phyloP scores from a whole-genome alignment of 2,113 vertebrate species.

The Daboia siamensis region DNA sequence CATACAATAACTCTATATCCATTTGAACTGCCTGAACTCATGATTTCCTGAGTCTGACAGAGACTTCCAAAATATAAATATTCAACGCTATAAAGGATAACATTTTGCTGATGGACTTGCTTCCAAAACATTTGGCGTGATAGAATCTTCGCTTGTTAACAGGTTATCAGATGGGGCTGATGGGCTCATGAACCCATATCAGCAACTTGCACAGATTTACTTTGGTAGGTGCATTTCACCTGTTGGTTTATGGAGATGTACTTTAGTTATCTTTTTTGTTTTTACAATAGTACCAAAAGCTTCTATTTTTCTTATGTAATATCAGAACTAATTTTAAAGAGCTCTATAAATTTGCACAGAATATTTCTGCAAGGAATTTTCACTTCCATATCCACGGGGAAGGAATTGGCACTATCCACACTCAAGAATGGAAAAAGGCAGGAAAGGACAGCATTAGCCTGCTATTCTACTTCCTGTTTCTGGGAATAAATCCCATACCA shows the following conservation, averaged over 20 bases:
- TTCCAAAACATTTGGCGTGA: not conserved
- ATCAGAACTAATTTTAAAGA: not conserved
- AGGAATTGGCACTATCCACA: not conserved
- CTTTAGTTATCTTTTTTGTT: not conserved
- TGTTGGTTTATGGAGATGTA: not conserved
- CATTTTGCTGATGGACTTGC: not conserved
- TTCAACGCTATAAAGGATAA: not conserved
- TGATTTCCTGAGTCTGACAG: not conserved
- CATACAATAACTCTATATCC: not conserved
- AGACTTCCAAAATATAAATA: not conserved
- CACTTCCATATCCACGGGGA: not conserved
- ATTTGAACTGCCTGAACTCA: not conserved
- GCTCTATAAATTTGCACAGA: not conserved
- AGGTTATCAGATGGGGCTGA: not conserved
- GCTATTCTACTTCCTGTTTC: not conserved
- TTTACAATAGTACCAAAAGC: not conserved
- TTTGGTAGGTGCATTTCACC: not conserved
- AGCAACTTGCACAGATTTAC: not conserved
- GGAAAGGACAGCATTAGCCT: not conserved
- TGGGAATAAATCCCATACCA: not conserved
- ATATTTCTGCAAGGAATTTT: not conserved
- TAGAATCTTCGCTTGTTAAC: not conserved
- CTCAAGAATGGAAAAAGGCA: not conserved
- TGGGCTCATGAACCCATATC: not conserved
- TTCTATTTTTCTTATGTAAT: not conserved